Conservation (phyloP, 1,140 invertebrate species). For the Chrysomallon squamiferum region DNA sequence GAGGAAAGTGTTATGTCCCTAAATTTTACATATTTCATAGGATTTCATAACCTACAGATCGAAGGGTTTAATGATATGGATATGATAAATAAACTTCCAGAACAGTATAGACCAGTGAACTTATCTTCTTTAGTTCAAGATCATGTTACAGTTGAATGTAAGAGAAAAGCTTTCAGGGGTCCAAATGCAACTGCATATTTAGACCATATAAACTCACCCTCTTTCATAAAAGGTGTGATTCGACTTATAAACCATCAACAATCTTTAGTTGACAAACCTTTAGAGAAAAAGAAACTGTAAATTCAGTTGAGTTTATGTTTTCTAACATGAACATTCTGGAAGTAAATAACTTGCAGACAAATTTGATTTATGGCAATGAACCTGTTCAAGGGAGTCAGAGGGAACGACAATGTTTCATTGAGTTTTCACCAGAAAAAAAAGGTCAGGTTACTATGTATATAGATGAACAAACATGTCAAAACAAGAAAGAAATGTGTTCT, state of each 20-base stretch:
- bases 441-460: background rate
- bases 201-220: conserved; percentile 4
- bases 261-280: background rate
- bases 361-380: background rate
- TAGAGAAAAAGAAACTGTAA: background rate
- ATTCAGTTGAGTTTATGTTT: background rate
- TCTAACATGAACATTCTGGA: conserved; percentile 1
- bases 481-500: background rate
- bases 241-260: conserved; percentile 17
- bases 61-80: conserved; percentile 2
- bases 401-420: background rate
- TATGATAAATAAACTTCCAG: conserved; percentile 22
- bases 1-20: conserved; percentile 6
- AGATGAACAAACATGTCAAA: background rate
- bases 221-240: conserved; percentile 19
- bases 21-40: conserved; percentile 19
- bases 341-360: background rate
- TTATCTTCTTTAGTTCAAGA: conserved; percentile 32
- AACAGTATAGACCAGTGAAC: conserved; percentile 20
- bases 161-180: background rate
- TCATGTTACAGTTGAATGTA: conserved; percentile 14
- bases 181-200: background rate
- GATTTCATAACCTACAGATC: conserved; percentile 20
- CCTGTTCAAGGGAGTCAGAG: background rate
- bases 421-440: background rate